phyloP scores from a whole-genome alignment of 2,888 invertebrate species.

The Lacanobia oleracea region DNA sequence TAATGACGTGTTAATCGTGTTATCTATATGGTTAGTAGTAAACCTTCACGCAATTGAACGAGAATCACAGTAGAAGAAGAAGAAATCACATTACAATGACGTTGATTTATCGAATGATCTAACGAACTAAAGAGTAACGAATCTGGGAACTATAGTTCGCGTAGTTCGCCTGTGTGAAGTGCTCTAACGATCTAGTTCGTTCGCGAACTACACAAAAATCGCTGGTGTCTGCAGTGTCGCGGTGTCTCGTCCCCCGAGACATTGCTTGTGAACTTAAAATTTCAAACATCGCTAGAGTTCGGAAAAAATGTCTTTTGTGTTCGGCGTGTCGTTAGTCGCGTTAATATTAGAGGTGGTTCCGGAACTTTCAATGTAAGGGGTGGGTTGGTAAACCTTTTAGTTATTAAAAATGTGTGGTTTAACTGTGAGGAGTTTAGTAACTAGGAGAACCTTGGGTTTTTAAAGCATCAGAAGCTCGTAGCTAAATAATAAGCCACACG shows the following conservation, averaged over 20 bases:
- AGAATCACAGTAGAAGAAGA: too few species aligned
- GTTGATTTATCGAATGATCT: too few species aligned
- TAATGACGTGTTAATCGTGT: too few species aligned
- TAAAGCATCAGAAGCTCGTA: background rate
- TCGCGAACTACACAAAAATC: too few species aligned
- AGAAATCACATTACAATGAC: too few species aligned
- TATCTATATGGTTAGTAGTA: too few species aligned
- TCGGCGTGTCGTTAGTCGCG: slow-evolving; percentile 6
- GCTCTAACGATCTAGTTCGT: too few species aligned
- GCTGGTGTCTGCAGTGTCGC: slow-evolving; percentile 40
- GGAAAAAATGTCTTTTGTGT: slow-evolving; percentile 31
- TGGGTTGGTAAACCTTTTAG: background rate
- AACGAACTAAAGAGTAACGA: too few species aligned
- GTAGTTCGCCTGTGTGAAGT: too few species aligned
- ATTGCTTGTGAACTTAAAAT: slow-evolving; percentile 48
- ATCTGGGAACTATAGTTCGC: too few species aligned
- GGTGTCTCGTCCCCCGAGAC: slow-evolving; percentile 38
- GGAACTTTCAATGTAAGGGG: too few species aligned
- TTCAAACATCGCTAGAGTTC: slow-evolving; percentile 40
- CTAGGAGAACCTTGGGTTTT: background rate
- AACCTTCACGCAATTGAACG: too few species aligned
- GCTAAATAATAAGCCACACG: background rate
- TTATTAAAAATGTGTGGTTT: slow-evolving; percentile 4
- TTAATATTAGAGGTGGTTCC: slow-evolving; percentile 44
- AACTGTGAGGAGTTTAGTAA: background rate